These are phyloP conservation scores for Gymnothorax reevesii DNA, from an alignment of 2,797 vertebrate genomes.

Conservation along the genomic window DNA sequence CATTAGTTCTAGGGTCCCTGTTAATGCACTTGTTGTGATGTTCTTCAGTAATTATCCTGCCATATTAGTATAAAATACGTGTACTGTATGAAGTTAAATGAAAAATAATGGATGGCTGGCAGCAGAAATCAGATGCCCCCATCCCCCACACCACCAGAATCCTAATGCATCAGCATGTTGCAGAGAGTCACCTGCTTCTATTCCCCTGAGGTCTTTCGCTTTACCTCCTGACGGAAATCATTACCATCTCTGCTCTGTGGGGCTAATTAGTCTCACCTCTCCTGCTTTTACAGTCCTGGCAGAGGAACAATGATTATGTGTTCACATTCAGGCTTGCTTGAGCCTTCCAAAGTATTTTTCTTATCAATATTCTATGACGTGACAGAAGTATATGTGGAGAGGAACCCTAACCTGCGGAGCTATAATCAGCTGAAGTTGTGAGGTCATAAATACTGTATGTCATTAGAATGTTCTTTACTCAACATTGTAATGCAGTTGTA, in stretches of 20 bases:
- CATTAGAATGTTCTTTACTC: too few relatives aligned
- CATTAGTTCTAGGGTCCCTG: too few relatives aligned
- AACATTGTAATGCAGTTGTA: too few relatives aligned
- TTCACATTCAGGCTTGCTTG: not conserved
- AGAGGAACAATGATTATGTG: not conserved
- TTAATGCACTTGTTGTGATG: too few relatives aligned
- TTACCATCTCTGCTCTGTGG: not conserved
- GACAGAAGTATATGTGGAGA: too few relatives aligned
- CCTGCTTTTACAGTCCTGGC: not conserved
- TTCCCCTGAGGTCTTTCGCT: not conserved
- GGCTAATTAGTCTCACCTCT: not conserved
- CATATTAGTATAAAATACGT: not conserved
- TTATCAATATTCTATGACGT: too few relatives aligned
- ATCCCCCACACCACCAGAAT: not conserved
- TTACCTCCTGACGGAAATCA: not conserved
- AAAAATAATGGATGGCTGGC: not conserved
- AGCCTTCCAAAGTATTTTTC: not conserved
- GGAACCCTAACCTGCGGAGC: too few relatives aligned
- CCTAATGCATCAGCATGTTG: not conserved
- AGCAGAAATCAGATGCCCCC: not conserved
- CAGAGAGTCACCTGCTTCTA: not conserved
- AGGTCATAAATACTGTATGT: too few relatives aligned
- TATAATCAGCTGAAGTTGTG: too few relatives aligned
- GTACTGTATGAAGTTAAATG: not conserved
- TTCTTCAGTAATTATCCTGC: too few relatives aligned